A percentile compares a stretch with the other conserved stretches of the same genome.
These are phyloP conservation scores for Coregonus ussuriensis DNA, from an alignment of 2,797 vertebrate species.

Conservation along the genomic window DNA sequence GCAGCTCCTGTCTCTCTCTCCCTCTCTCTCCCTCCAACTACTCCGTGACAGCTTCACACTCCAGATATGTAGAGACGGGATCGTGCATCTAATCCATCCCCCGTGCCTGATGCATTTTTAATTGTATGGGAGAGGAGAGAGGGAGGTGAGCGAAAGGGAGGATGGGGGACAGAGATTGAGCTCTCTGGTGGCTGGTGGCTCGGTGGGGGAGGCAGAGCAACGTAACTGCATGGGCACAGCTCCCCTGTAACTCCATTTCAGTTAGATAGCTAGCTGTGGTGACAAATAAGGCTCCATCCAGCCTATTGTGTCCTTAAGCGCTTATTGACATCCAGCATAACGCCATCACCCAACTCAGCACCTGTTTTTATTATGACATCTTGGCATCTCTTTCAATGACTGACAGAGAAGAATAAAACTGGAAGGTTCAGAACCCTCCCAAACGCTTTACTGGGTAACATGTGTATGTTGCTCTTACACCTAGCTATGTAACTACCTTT, in stretches of 20 bases:
- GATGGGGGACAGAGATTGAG: constrained; percentile 44
- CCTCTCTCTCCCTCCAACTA: constrained; percentile 34
- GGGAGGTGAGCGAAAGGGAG: constrained; percentile 22
- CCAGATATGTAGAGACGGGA: constrained; percentile 70
- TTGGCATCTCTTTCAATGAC: background rate
- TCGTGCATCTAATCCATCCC: constrained; percentile 72
- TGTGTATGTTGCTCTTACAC: too few species aligned
- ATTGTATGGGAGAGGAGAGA: constrained; percentile 62
- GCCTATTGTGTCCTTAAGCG: constrained; percentile 11
- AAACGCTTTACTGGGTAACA: background rate
- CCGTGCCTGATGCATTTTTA: constrained; percentile 76
- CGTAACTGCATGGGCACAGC: constrained; percentile 25
- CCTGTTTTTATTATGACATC: background rate
- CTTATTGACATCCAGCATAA: constrained; percentile 42
- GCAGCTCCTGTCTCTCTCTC: constrained; percentile 22
- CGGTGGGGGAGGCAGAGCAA: constrained; percentile 36
- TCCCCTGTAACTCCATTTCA: constrained; percentile 28
- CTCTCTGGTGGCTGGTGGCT: constrained; percentile 25
- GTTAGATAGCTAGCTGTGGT: constrained; percentile 27
- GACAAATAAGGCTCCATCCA: constrained; percentile 34
- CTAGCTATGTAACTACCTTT: too few species aligned
- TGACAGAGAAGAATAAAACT: background rate
- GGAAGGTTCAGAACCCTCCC: background rate
- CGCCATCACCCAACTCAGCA: constrained; percentile 20
- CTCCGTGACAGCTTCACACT: constrained; percentile 78